Percentiles rank a stretch among this genome's conserved stretches.
Evolutionary conservation across 2,113 vertebrate species (phyloP).

Genomic region (Microtus ochrogaster): DNA sequence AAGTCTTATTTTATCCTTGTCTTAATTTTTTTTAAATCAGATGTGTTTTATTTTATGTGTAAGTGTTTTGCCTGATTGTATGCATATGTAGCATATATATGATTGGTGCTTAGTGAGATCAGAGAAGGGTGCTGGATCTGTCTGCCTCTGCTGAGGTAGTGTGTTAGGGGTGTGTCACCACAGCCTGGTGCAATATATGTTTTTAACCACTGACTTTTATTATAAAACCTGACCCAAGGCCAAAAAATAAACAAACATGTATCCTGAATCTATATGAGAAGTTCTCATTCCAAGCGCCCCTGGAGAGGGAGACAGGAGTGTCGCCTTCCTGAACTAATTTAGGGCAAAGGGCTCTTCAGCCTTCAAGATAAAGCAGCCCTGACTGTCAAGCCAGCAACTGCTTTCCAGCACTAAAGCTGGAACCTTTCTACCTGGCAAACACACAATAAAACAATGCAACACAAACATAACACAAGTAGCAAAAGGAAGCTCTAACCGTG

Average conservation of each 20-base stretch:
- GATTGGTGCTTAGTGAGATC: not conserved
- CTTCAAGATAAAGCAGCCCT: not conserved
- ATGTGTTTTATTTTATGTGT: not conserved
- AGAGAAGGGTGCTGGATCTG: not conserved
- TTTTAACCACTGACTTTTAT: constrained; percentile 12
- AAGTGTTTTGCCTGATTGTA: not conserved
- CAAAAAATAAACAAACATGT: not conserved
- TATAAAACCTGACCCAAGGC: not conserved
- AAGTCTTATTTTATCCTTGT: not conserved
- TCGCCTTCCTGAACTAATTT: not conserved
- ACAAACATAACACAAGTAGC: not conserved
- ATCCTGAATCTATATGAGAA: not conserved
- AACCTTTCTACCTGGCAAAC: not conserved
- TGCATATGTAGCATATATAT: not conserved
- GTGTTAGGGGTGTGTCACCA: too few relatives aligned
- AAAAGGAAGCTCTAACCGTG: not conserved
- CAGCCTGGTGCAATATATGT: too few relatives aligned
- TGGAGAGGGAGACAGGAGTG: not conserved
- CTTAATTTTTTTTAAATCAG: not conserved
- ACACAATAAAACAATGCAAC: not conserved
- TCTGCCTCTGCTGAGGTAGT: too few relatives aligned
- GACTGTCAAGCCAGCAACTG: not conserved
- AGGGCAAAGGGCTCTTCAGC: not conserved
- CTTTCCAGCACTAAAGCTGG: not conserved
- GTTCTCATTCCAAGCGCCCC: not conserved